These are phyloP conservation scores for Ormyrus thymus DNA, from an alignment of 2,888 invertebrate genomes.

Conservation along the genomic window DNA sequence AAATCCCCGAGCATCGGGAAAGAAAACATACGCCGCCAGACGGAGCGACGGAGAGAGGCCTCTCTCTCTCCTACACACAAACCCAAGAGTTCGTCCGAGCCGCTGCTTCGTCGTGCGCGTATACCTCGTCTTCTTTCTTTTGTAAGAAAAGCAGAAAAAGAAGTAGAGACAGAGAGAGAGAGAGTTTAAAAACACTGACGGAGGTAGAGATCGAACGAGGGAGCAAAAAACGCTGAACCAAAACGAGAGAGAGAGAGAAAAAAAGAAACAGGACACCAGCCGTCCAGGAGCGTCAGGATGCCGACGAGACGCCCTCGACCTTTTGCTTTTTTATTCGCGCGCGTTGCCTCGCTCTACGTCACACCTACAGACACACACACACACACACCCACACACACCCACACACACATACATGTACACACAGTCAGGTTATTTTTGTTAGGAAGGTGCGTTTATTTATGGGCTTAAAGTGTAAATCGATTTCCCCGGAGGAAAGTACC, in stretches of 20 bases:
- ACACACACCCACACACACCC: neutral
- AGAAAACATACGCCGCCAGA: constrained; percentile 12
- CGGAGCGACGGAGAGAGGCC: too few species aligned
- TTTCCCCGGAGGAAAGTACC: too few species aligned
- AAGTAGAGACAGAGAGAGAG: neutral
- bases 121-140: constrained; percentile 6
- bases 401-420: neutral
- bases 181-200: neutral
- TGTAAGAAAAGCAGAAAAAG: constrained; percentile 4
- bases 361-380: neutral
- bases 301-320: neutral
- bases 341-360: neutral
- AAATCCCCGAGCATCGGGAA: too few species aligned
- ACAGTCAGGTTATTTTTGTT: too few species aligned
- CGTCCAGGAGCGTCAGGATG: too few species aligned
- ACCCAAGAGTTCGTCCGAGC: constrained; percentile 12
- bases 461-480: neutral
- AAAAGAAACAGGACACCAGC: too few species aligned
- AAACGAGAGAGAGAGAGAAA: neutral
- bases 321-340: constrained; percentile 3
- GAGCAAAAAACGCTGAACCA: neutral
- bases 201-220: neutral
- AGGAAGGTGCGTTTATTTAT: neutral
- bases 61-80: neutral
- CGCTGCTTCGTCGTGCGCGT: constrained; percentile 17